A percentile compares a stretch with the other conserved stretches of the same genome.
Evolutionary conservation across 2,113 vertebrate species (phyloP).

Genomic region (Cephalophus harveyi): DNA sequence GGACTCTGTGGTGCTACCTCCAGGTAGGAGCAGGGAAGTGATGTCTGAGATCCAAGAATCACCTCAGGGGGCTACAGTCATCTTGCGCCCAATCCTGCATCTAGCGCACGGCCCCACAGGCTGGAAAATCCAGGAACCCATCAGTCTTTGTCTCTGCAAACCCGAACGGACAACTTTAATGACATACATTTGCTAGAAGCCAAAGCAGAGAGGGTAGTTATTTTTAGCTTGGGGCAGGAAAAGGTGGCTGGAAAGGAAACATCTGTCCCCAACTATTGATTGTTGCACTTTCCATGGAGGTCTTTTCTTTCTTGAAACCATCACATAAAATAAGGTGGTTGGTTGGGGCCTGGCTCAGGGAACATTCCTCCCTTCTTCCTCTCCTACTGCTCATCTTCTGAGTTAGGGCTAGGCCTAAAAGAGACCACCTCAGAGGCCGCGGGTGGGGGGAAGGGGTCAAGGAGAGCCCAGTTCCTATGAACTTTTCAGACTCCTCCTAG

Average conservation of each 20-base stretch:
- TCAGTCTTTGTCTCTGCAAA: background rate
- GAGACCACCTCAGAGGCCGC: background rate
- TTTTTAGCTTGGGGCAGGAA: slow-evolving; percentile 68
- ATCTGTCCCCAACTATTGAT: slow-evolving; percentile 66
- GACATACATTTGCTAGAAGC: slow-evolving; percentile 7
- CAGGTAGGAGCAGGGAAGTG: background rate
- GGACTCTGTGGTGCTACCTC: background rate
- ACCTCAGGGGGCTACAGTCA: background rate
- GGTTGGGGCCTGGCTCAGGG: background rate
- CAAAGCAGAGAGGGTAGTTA: slow-evolving; percentile 46
- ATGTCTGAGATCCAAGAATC: background rate
- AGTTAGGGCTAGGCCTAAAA: background rate
- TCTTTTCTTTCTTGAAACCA: slow-evolving; percentile 11
- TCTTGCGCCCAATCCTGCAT: background rate
- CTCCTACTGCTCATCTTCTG: background rate
- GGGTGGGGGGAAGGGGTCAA: background rate
- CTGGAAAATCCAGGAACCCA: background rate
- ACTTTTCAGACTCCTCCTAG: background rate
- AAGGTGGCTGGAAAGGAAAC: slow-evolving; percentile 77
- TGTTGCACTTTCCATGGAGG: slow-evolving; percentile 39
- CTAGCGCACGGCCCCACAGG: background rate
- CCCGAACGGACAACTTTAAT: background rate
- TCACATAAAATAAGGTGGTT: background rate
- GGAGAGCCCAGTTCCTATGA: background rate
- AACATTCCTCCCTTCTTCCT: background rate